These are phyloP conservation scores for Leptocoma aspasia DNA, from an alignment of 2,113 vertebrate genomes.

Conservation along the genomic window DNA sequence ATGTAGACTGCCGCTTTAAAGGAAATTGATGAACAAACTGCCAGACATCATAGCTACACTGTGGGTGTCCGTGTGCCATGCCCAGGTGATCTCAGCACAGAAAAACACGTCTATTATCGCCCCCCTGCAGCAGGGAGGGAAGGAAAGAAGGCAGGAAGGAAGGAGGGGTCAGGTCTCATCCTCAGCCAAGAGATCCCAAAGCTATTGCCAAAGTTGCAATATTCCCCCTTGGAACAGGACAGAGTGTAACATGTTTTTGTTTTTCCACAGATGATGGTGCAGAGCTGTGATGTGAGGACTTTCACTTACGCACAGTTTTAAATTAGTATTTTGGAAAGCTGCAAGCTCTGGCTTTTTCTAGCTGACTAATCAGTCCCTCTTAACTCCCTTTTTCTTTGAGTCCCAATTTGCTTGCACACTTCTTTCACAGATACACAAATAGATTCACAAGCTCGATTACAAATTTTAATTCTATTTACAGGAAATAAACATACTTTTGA, in stretches of 20 bases:
- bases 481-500: slow-evolving; percentile 55
- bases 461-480: slow-evolving; percentile 79
- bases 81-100: not conserved
- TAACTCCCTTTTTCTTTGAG: slow-evolving; percentile 25
- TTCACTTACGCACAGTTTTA: not conserved
- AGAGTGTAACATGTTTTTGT: slow-evolving; percentile 16
- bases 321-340: slow-evolving; percentile 29
- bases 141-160: not conserved
- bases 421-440: slow-evolving; percentile 40
- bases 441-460: slow-evolving; percentile 58
- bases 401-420: slow-evolving; percentile 35
- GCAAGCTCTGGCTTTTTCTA: slow-evolving; percentile 30
- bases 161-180: not conserved
- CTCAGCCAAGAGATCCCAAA: not conserved
- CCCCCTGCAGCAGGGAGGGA: not conserved
- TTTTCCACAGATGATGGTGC: slow-evolving; percentile 69
- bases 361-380: slow-evolving; percentile 37
- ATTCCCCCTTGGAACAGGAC: not conserved
- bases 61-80: not conserved
- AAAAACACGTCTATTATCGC: not conserved
- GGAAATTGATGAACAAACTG: not conserved
- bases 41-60: not conserved
- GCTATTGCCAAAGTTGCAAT: not conserved
- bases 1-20: not conserved
- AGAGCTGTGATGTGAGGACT: slow-evolving; percentile 63